Base-by-base conservation (phyloP, 1,140 invertebrate species). In the Drosophila parabipectinata region DNA sequence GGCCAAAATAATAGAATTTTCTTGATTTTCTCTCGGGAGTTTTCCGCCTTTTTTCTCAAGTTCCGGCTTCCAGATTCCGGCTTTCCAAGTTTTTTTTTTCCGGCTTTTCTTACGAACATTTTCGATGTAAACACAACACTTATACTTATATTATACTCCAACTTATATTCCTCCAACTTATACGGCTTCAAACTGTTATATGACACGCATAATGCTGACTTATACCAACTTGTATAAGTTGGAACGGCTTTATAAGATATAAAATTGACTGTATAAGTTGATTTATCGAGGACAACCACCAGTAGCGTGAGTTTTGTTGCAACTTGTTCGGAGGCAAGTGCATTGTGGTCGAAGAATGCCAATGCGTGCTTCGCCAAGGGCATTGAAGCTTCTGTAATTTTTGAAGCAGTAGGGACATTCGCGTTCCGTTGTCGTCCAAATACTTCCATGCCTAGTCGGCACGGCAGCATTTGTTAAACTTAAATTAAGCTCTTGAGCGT, bases 131-230 rank as follows among this genome's bases (percentile, higher is more conserved):
- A 69, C 66, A 69, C 67, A 69, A 67, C 66, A 72, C 68, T 9
- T 14, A 14, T 50, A 50, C 57, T 15, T 4, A 8, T 10, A 9
- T 24, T 9, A 5, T 8, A 18, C 39, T 14, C n/a, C 26, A 58
- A 58, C 63, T 21, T 21, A 14, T 24, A 18, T 14, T n/a, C 1
- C 15, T 1, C n/a, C 50, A 53, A 57, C 73, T 52, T 44, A 37
- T 55, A 53, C 18, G 44, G 50, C 0, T 12, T 1, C 7, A 59
- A 80, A 81, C 78, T 81, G 78, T 81, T 81, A 81, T 81, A 81
- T 72, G 28, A 53, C 66, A 72, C 44, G 47, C 41, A 9, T 45
- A 58, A 44, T 8, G 8, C 3, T 1, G 30, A 63, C 47, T 73
- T 64, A 47, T 73, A 64, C 1, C 0, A 21, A 12, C 59, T 64